Percentiles rank a stretch among this genome's conserved stretches.
Conservation (phyloP, 2,888 invertebrate genomes). For the Sycophila texana region DNA sequence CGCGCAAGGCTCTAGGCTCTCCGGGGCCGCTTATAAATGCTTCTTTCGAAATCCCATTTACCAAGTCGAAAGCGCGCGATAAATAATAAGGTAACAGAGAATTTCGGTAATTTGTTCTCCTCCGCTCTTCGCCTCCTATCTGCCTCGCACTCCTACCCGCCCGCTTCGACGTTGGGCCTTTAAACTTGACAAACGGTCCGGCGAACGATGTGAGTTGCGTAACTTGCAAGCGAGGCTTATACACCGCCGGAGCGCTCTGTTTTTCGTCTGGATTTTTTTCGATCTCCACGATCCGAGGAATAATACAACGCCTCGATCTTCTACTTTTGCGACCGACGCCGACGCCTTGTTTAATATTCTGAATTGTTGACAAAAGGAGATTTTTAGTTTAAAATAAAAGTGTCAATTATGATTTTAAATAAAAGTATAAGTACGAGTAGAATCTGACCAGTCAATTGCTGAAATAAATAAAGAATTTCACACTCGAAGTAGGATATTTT, state of each 20-base stretch:
- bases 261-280: constrained; percentile 15
- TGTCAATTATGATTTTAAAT: too few species aligned
- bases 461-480: too few species aligned
- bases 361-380: too few species aligned
- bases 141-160: not conserved
- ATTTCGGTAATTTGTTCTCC: constrained; percentile 56
- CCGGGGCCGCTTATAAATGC: constrained; percentile 50
- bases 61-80: constrained; percentile 52
- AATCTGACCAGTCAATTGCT: too few species aligned
- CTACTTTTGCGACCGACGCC: too few species aligned
- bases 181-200: constrained; percentile 51
- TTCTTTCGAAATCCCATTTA: constrained; percentile 58
- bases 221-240: constrained; percentile 7
- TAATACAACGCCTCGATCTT: not conserved
- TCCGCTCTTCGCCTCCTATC: not conserved
- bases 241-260: constrained; percentile 9
- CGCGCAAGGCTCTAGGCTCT: constrained; percentile 8
- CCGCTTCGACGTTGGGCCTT: constrained; percentile 16
- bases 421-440: too few species aligned
- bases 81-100: constrained; percentile 55
- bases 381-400: too few species aligned
- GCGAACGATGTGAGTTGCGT: constrained; percentile 46
- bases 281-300: constrained; percentile 1
- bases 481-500: too few species aligned
- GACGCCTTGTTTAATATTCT: too few species aligned